phyloP scores from a whole-genome alignment of 2,113 vertebrate genomes.

The Callospermophilus lateralis region DNA sequence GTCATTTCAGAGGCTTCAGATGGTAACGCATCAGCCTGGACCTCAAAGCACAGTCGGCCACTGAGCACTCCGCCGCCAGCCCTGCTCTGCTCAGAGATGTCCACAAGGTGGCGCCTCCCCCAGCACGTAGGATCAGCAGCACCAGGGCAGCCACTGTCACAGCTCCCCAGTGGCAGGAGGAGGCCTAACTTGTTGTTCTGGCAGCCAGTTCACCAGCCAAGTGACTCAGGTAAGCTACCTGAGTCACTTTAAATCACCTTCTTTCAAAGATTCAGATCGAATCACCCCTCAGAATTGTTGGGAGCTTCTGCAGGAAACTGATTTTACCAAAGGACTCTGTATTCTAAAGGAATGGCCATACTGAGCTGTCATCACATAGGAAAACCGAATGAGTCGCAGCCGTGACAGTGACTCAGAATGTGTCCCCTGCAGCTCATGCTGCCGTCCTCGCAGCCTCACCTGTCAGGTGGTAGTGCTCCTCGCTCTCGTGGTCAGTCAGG shows the following conservation, averaged over 20 bases:
- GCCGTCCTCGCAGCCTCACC: conserved; percentile 84
- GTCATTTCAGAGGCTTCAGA: neutral
- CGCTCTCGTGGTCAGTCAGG: conserved; percentile 95
- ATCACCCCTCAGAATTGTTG: too few species aligned
- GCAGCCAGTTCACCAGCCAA: neutral
- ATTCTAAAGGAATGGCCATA: neutral
- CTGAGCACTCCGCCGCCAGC: neutral
- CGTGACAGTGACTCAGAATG: rapidly evolving
- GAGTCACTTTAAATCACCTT: neutral
- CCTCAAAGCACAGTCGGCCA: rapidly evolving
- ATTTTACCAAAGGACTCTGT: neutral
- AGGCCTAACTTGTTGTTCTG: rapidly evolving
- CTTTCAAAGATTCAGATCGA: neutral
- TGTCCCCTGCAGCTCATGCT: neutral
- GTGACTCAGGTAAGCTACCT: neutral
- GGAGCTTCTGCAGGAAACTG: neutral
- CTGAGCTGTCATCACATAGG: rapidly evolving
- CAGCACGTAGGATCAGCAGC: neutral
- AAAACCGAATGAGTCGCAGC: rapidly evolving
- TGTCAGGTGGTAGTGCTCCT: conserved; percentile 98
- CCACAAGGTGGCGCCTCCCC: conserved; percentile 83
- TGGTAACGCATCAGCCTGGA: rapidly evolving
- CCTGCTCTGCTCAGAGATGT: neutral
- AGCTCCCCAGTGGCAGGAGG: rapidly evolving
- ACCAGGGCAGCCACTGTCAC: rapidly evolving